Evolutionary conservation across 2,113 vertebrate genomes (phyloP).

Genomic region (Pipa parva): DNA sequence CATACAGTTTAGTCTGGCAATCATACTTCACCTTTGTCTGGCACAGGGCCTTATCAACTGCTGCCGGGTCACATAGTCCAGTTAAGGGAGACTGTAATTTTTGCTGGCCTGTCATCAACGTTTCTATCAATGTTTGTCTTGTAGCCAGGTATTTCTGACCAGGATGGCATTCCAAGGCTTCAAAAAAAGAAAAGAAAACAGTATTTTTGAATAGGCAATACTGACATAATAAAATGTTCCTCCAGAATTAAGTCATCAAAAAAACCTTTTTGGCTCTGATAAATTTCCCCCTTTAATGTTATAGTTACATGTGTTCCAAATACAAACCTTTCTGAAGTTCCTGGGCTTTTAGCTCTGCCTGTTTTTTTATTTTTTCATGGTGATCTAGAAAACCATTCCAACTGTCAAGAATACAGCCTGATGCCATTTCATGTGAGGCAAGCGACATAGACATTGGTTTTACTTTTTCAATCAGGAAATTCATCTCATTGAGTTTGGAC

Average conservation of each 20-base stretch:
- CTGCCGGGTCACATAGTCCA: constrained; percentile 58
- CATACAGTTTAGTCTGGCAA: too few species aligned
- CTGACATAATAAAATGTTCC: too few species aligned
- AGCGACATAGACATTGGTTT: constrained; percentile 57
- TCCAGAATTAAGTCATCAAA: too few species aligned
- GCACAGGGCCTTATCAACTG: constrained; percentile 66
- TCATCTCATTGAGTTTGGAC: constrained; percentile 57
- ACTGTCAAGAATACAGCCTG: constrained; percentile 65
- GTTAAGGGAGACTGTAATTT: constrained; percentile 53
- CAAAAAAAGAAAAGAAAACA: not conserved
- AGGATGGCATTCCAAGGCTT: constrained; percentile 61
- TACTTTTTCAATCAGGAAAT: constrained; percentile 59
- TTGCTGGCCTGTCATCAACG: constrained; percentile 56
- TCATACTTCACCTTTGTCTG: constrained; percentile 72
- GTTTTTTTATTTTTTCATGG: constrained; percentile 60
- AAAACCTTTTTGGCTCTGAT: too few species aligned
- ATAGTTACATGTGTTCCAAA: not conserved
- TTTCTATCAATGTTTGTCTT: constrained; percentile 57
- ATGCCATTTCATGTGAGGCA: constrained; percentile 43
- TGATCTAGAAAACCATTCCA: constrained; percentile 55
- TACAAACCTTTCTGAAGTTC: constrained; percentile 66
- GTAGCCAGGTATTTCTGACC: constrained; percentile 53
- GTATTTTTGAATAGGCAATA: too few species aligned
- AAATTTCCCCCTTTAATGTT: too few species aligned
- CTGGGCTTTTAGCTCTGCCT: constrained; percentile 60